A percentile compares a stretch with the other conserved stretches of the same genome.
These are phyloP conservation scores for Xiphophorus birchmanni DNA, from an alignment of 2,797 vertebrate genomes.

Conservation along the genomic window DNA sequence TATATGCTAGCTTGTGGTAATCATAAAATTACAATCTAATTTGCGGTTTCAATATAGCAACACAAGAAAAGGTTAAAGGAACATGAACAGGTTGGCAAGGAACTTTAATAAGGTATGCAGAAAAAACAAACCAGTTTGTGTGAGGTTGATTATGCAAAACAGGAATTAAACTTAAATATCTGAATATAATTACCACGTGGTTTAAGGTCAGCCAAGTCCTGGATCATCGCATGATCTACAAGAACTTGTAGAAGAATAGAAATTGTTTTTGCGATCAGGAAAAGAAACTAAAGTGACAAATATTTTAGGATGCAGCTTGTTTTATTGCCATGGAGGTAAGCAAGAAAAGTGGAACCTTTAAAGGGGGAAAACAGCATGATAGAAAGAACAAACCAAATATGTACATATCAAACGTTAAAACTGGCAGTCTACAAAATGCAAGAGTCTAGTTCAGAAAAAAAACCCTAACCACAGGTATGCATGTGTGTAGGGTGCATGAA, in stretches of 20 bases:
- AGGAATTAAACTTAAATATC: not conserved
- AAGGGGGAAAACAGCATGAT: conserved; percentile 45
- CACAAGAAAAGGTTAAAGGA: not conserved
- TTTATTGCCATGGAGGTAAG: conserved; percentile 62
- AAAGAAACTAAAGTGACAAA: not conserved
- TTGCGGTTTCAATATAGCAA: not conserved
- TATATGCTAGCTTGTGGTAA: not conserved
- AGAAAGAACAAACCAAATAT: conserved; percentile 53
- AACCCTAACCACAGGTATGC: conserved; percentile 18
- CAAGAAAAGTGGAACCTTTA: conserved; percentile 27
- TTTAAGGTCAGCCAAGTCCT: not conserved
- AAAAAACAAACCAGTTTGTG: not conserved
- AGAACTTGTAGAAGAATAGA: not conserved
- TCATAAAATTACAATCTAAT: not conserved
- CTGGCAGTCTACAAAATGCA: conserved; percentile 35
- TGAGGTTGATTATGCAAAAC: not conserved
- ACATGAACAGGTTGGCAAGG: not conserved
- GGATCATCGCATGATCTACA: not conserved
- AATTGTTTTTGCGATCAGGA: not conserved
- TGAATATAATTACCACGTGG: not conserved
- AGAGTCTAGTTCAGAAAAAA: conserved; percentile 45
- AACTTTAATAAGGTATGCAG: not conserved
- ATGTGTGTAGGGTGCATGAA: conserved; percentile 12
- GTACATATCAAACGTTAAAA: conserved; percentile 49
- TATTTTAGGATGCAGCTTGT: not conserved